Evolutionary conservation across 1,140 invertebrate species (phyloP).

Genomic region (Doryteuthis pealeii): DNA sequence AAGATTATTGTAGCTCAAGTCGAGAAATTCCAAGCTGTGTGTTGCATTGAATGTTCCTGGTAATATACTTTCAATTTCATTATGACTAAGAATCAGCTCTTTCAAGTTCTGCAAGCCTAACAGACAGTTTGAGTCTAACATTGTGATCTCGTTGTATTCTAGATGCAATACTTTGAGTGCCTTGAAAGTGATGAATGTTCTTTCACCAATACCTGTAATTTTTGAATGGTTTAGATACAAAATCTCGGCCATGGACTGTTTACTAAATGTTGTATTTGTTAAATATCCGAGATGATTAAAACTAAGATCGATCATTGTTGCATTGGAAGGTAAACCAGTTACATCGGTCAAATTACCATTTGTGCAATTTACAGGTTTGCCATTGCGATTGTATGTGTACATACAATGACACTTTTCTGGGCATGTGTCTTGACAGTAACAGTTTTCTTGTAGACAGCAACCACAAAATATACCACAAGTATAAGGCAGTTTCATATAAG

Average conservation of each 20-base stretch:
- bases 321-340: constrained; percentile 17
- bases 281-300: constrained; percentile 35
- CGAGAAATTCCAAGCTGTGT: constrained; percentile 20
- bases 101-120: constrained; percentile 27
- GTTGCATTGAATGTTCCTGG: constrained; percentile 23
- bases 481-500: not conserved
- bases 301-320: constrained; percentile 33
- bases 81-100: constrained; percentile 35
- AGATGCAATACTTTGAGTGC: constrained; percentile 30
- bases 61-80: constrained; percentile 32
- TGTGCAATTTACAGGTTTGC: constrained; percentile 32
- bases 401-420: constrained; percentile 30
- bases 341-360: constrained; percentile 20
- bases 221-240: constrained; percentile 40
- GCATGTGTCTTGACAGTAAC: constrained; percentile 34
- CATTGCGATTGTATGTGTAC: constrained; percentile 18
- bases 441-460: constrained; percentile 11
- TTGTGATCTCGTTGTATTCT: constrained; percentile 30
- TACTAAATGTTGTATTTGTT: constrained; percentile 22
- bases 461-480: not conserved
- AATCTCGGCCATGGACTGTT: constrained; percentile 17
- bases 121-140: constrained; percentile 24
- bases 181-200: constrained; percentile 31
- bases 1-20: constrained; percentile 33
- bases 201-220: constrained; percentile 30